Evolutionary conservation across 1,140 invertebrate species (phyloP), one percentile per base, ranked within the genome.

Genomic region (Lepidostoma basale): DNA sequence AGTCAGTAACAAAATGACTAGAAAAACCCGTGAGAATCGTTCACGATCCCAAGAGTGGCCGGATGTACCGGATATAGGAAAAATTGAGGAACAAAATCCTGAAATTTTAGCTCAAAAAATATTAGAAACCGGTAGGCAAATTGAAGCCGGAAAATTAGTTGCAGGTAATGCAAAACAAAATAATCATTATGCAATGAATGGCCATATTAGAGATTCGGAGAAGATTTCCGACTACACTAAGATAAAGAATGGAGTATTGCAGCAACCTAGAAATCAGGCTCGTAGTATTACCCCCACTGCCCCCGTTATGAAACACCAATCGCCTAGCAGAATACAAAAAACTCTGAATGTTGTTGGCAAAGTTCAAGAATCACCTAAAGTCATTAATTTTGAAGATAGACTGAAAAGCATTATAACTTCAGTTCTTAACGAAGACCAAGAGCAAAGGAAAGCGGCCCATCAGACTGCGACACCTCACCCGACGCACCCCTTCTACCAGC

Each of bases 391-490:
- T 76, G 93, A 96, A 77, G 93, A 96, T 78, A 85, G 93, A n/a
- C 83, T 97, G 3, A 95, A 96, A 78, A 93, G 90, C 77, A 95
- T 97, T 52, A 96, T 97, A 58, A 95, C 93, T 3, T 93, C 90
- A 36, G 92, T 93, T 16, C 78, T 97, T 3, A 95, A 96, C 77
- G 93, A 95, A 76, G 92, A 95, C 77, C 87, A 90, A 73, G 81
- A 83, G 69, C 81, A 83, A 60, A 75, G 81, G 14, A 82, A 82
- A 66, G 78, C 80, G 26, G 76, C 77, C 42, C 76, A 79, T 6
- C 77, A 76, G 26, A 30, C 14, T 47, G 59, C 75, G 4, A 16
- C 42, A 0, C 44, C 49, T 28, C 26, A 44, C 60, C 10, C 23
- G 14, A 60, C 6, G 3, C 56, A 60, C 12, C 39, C 56, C 10